Base-by-base conservation (phyloP, 2,888 invertebrate species). In the Chamaedrilus cognettii region DNA sequence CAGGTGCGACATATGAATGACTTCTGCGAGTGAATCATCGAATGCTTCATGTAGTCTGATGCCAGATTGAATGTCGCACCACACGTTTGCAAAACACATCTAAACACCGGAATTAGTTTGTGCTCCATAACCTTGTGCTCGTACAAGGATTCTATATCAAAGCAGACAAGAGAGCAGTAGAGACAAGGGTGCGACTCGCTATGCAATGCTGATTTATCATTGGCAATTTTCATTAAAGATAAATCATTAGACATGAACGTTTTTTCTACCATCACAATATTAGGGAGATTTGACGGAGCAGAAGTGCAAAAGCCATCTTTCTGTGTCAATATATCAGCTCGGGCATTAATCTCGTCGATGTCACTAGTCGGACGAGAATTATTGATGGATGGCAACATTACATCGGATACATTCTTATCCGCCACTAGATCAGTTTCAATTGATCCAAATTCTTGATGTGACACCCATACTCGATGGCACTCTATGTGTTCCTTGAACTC, bases 1-100 rank as follows among this genome's bases (percentile, higher is more conserved):
- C 72, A 72, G 15, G 68, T 19, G 23, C 30, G n/a, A 62, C 72
- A 72, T 26, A 72, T 72, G 66, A 71, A 71, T 23, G 69, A 60
- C 32, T 26, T 32, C 49, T 72, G 72, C 7, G 35, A 15, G 57
- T 72, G 72, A 50, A 52, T 55, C 30, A 35, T 26, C 33, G 52
- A 52, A 57, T 72, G 72, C 3, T 57, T 63, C 33, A 58, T 42
- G 55, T 68, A 72, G 3, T 69, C 64, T 15, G 34, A 35, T 30
- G 55, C 66, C 3, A 34, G 31, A 26, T 68, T 32, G 63, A 72
- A 72, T 19, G 42, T 49, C 28, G n/a, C 15, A n/a, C 50, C 49
- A 28, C 72, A 72, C 1, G 42, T n/a, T 30, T 42, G 5, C 32
- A 59, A 23, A 11, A 71, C 62, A 49, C 72, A 72, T 5, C 62